A percentile compares a stretch with the other conserved stretches of the same genome.
Evolutionary conservation across 37 sponge, comb jelly and placozoan species (phyloP).

Genomic region (Beroe forskalii): DNA sequence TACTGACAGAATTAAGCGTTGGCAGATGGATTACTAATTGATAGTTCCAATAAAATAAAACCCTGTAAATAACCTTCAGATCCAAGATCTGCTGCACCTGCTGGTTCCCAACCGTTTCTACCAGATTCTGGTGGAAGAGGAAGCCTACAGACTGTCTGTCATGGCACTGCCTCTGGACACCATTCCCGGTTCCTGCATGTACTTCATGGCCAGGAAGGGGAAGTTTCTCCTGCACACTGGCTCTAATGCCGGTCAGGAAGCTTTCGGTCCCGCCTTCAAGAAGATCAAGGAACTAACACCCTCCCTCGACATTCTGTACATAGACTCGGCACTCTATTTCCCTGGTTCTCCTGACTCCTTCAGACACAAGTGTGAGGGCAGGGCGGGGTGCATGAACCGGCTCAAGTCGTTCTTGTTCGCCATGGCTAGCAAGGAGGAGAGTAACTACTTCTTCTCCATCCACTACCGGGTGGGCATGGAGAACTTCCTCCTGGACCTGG

Average conservation of each 20-base stretch:
- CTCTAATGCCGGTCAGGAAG: background rate
- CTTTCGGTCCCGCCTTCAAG: background rate
- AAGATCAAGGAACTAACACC: conserved; percentile 8
- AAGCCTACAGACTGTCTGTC: background rate
- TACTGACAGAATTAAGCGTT: no score
- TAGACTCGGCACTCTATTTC: conserved; percentile 31
- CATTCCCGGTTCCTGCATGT: conserved; percentile 62
- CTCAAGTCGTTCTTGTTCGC: background rate
- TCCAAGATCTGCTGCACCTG: conserved; percentile 17
- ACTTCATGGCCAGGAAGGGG: background rate
- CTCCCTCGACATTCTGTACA: background rate
- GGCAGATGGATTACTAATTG: no score
- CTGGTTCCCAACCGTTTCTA: background rate
- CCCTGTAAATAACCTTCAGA: no score
- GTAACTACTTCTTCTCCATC: conserved; percentile 15
- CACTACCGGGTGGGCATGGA: conserved; percentile 31
- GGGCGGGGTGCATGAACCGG: background rate
- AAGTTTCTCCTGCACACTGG: conserved; percentile 58
- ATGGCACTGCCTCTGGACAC: conserved; percentile 54
- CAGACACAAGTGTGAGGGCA: background rate
- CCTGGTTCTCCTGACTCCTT: background rate
- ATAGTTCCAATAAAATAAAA: no score
- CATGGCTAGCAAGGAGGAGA: background rate
- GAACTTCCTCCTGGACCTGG: background rate
- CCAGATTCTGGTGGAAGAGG: conserved; percentile 12